phyloP scores from a whole-genome alignment of 2,797 vertebrate genomes.

The Notolabrus celidotus region DNA sequence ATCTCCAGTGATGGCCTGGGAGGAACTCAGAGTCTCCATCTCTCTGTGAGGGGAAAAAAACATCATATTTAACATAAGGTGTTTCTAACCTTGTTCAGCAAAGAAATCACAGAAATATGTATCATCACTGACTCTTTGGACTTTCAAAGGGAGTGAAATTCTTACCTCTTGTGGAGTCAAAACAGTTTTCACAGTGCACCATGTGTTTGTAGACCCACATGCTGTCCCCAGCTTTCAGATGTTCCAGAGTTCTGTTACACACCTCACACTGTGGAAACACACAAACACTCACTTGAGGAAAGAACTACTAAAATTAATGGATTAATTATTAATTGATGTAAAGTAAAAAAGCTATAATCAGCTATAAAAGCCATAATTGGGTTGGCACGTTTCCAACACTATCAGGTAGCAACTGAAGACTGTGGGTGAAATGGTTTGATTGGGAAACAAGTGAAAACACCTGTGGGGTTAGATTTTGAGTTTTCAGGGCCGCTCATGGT shows the following conservation, averaged over 20 bases:
- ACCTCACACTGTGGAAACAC: conserved; percentile 89
- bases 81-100: not conserved
- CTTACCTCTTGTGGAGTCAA: conserved; percentile 90
- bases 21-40: conserved; percentile 80
- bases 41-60: conserved; percentile 67
- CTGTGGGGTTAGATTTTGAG: too few species aligned
- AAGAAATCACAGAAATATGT: not conserved
- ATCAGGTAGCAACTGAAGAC: too few species aligned
- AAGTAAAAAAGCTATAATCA: too few species aligned
- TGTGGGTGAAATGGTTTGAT: too few species aligned
- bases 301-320: too few species aligned
- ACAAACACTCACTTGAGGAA: conserved; percentile 35
- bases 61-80: not conserved
- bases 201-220: conserved; percentile 93
- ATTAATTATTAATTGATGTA: too few species aligned
- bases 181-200: conserved; percentile 94
- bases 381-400: too few species aligned
- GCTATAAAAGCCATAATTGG: too few species aligned
- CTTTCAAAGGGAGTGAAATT: not conserved
- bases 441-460: too few species aligned
- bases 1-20: conserved; percentile 10
- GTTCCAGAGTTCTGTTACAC: conserved; percentile 88
- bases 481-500: too few species aligned
- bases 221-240: conserved; percentile 94
- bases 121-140: not conserved